Evolutionary conservation across 2,888 invertebrate genomes (phyloP).

Genomic region (Stenichneumon culpator): DNA sequence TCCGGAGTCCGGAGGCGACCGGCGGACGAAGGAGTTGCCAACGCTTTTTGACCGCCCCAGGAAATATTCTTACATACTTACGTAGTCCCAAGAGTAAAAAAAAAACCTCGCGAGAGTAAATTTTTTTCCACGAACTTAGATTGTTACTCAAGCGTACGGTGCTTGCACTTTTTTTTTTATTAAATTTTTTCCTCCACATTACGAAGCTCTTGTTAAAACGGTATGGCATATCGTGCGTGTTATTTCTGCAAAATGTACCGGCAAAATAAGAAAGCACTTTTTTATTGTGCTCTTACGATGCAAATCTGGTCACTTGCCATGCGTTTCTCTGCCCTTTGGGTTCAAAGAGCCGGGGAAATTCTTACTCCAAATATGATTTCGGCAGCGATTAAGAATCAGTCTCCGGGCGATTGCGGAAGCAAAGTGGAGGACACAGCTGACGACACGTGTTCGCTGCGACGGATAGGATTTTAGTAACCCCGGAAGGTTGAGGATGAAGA

Average conservation of each 20-base stretch:
- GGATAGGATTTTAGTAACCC: conserved; percentile 59
- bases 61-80: conserved; percentile 37
- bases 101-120: neutral
- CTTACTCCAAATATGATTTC: neutral
- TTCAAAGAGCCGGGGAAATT: no score
- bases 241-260: neutral
- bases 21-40: conserved; percentile 13
- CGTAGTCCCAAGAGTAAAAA: neutral
- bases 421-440: conserved; percentile 23
- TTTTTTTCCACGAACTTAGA: neutral
- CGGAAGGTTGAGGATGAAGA: conserved; percentile 50
- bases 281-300: neutral
- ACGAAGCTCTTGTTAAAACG: neutral
- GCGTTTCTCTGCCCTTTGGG: no score
- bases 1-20: neutral
- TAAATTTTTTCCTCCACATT: neutral
- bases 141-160: neutral
- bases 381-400: conserved; percentile 35
- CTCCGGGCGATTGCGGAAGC: conserved; percentile 49
- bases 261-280: neutral
- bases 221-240: neutral
- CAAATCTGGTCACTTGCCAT: neutral
- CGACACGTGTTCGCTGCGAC: conserved; percentile 45
- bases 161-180: neutral
- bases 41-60: conserved; percentile 29